A percentile compares a stretch with the other conserved stretches of the same genome.
Evolutionary conservation across 2,113 vertebrate genomes (phyloP).

Genomic region (Limanda limanda): DNA sequence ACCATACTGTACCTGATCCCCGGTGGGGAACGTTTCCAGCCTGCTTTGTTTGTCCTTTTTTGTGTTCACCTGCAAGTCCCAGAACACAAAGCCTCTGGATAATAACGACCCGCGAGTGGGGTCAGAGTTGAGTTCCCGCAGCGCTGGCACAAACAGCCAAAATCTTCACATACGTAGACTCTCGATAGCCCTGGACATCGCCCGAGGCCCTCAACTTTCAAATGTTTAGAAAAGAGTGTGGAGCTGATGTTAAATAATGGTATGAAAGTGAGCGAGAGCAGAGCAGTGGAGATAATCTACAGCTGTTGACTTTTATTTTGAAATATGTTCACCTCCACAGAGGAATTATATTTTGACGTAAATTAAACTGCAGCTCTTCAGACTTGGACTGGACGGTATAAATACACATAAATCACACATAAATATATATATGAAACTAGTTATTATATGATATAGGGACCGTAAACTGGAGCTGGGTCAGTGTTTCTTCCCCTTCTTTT

Average conservation of each 20-base stretch:
- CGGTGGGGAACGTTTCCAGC: slow-evolving; percentile 34
- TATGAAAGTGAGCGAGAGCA: neutral
- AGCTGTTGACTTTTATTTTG: too few species aligned
- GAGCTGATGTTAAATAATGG: neutral
- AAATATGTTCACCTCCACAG: too few species aligned
- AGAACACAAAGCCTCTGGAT: slow-evolving; percentile 37
- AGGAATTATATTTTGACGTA: too few species aligned
- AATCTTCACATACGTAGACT: slow-evolving; percentile 34
- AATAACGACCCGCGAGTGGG: slow-evolving; percentile 22
- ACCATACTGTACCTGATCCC: slow-evolving; percentile 48
- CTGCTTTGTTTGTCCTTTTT: slow-evolving; percentile 54
- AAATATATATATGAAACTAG: too few species aligned
- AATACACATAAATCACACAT: too few species aligned
- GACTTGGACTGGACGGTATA: too few species aligned
- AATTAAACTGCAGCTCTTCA: too few species aligned
- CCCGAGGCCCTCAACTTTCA: slow-evolving; percentile 51
- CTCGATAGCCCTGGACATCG: slow-evolving; percentile 49
- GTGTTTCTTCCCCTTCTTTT: neutral
- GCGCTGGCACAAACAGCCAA: slow-evolving; percentile 52
- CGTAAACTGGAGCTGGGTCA: neutral
- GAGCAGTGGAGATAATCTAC: neutral
- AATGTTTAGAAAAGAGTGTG: slow-evolving; percentile 14
- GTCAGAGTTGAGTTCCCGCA: slow-evolving; percentile 60
- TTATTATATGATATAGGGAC: too few species aligned
- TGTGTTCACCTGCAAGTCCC: slow-evolving; percentile 38